Evolutionary conservation across 2,888 invertebrate species (phyloP).

Genomic region (Patella depressa): DNA sequence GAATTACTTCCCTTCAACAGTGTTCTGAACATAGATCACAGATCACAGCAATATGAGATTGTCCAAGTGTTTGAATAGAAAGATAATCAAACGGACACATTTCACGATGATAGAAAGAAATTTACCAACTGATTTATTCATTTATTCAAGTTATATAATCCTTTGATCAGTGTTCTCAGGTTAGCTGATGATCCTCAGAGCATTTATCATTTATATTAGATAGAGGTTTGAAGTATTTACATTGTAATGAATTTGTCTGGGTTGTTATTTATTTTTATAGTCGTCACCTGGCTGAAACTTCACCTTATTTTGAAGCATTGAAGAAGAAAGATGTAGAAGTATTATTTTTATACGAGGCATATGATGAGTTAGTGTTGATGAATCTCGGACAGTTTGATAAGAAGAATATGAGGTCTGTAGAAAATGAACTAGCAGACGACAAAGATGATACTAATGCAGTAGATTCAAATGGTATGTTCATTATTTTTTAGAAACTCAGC

Average conservation of each 20-base stretch:
- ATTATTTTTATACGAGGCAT: constrained; percentile 95
- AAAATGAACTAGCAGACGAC: constrained; percentile 90
- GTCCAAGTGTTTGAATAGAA: no score
- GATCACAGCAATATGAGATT: no score
- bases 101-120: no score
- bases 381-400: constrained; percentile 87
- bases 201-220: no score
- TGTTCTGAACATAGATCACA: background rate
- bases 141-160: no score
- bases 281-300: constrained; percentile 90
- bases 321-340: constrained; percentile 91
- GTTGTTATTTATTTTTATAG: constrained; percentile 72
- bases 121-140: no score
- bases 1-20: background rate
- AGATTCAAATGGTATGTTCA: constrained; percentile 55
- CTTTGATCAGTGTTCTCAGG: no score
- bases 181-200: no score
- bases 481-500: no score
- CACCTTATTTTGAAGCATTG: constrained; percentile 94
- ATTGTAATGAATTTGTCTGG: no score
- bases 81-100: no score
- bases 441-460: constrained; percentile 63
- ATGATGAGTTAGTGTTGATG: constrained; percentile 94
- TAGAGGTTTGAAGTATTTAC: no score
- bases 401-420: constrained; percentile 86